Evolutionary conservation across 2,888 invertebrate genomes (phyloP).

Genomic region (Theretra japonica): DNA sequence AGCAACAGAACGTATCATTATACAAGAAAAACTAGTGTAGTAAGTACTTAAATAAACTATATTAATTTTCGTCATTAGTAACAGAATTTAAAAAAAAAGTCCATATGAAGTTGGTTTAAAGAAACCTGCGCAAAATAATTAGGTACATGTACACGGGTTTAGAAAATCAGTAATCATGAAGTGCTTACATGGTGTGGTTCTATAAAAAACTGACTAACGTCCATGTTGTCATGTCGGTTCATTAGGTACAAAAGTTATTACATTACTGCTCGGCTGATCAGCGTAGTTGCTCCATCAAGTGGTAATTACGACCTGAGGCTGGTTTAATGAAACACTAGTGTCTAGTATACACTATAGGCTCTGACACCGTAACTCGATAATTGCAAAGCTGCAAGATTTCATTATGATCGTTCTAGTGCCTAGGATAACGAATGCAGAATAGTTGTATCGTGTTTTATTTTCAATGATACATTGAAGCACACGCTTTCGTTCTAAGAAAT

Average conservation of each 20-base stretch:
- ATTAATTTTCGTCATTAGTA: no score
- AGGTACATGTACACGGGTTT: no score
- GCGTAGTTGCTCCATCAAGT: slow-evolving; percentile 48
- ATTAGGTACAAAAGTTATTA: slow-evolving; percentile 13
- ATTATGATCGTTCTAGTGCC: slow-evolving; percentile 14
- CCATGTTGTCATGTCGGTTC: slow-evolving; percentile 21
- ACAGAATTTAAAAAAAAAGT: no score
- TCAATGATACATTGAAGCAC: neutral
- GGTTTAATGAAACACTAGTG: slow-evolving; percentile 19
- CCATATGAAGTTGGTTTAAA: no score
- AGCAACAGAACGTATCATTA: no score
- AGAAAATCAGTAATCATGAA: neutral
- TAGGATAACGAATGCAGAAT: slow-evolving; percentile 28
- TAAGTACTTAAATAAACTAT: no score
- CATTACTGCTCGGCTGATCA: slow-evolving; percentile 27
- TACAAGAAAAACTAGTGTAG: no score
- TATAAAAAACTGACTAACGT: slow-evolving; percentile 2
- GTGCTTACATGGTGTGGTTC: neutral
- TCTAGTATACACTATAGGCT: neutral
- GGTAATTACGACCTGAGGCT: slow-evolving; percentile 49
- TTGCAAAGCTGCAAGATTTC: slow-evolving; percentile 34
- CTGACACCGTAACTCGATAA: slow-evolving; percentile 39
- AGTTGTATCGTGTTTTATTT: neutral
- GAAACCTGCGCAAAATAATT: no score
- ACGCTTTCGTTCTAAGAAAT: no score